Conservation (phyloP, 1,140 invertebrate genomes). For the Drosophila ogumai region DNA sequence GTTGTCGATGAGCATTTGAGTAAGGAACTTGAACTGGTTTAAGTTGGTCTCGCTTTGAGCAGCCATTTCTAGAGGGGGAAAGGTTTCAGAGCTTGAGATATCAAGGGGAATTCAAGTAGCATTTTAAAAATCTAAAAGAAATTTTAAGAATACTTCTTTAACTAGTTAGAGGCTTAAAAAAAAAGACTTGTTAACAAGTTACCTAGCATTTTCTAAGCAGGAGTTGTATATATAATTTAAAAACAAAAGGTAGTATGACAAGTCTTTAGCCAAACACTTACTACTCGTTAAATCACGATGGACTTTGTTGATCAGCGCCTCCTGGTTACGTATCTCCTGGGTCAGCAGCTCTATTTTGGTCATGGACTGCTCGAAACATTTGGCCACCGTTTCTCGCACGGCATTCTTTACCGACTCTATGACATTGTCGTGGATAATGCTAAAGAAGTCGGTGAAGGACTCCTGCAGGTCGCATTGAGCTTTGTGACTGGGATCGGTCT, state of each 20-base stretch:
- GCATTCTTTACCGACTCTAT: constrained; percentile 56
- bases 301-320: constrained; percentile 31
- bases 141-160: too few relatives aligned
- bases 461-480: constrained; percentile 47
- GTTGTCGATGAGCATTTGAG: constrained; percentile 70
- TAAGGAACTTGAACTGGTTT: constrained; percentile 72
- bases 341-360: constrained; percentile 37
- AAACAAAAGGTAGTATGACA: too few relatives aligned
- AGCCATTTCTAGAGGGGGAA: constrained; percentile 42
- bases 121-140: too few relatives aligned
- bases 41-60: constrained; percentile 55
- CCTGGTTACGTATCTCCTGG: constrained; percentile 33
- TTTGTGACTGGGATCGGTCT: not conserved
- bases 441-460: constrained; percentile 63
- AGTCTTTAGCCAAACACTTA: constrained; percentile 30
- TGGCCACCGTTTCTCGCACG: constrained; percentile 41
- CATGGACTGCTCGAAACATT: constrained; percentile 49
- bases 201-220: not conserved
- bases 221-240: too few relatives aligned
- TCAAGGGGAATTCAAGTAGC: not conserved
- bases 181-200: not conserved
- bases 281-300: constrained; percentile 45
- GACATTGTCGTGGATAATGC: constrained; percentile 64
- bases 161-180: too few relatives aligned
- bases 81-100: not conserved